Evolutionary conservation across 2,113 vertebrate genomes (phyloP).

Genomic region (Hoplias malabaricus): DNA sequence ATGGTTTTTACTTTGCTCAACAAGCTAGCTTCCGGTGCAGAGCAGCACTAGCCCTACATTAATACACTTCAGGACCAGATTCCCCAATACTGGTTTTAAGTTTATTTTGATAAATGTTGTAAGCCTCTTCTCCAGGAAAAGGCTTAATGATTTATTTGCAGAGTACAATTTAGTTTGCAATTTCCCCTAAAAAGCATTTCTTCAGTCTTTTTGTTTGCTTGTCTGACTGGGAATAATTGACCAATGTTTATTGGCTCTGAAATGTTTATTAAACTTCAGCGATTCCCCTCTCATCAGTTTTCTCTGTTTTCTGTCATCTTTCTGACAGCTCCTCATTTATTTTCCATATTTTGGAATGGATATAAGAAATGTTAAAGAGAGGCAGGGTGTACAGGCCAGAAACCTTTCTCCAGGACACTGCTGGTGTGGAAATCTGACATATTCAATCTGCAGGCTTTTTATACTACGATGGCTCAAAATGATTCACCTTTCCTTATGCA

Average conservation of each 20-base stretch:
- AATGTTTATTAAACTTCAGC: not conserved
- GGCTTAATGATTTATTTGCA: constrained; percentile 4
- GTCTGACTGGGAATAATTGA: constrained; percentile 5
- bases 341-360: not conserved
- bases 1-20: not conserved
- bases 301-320: not conserved
- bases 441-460: too few relatives aligned
- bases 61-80: not conserved
- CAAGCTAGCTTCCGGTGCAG: not conserved
- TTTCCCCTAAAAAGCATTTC: not conserved
- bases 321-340: not conserved
- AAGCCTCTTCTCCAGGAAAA: constrained; percentile 8
- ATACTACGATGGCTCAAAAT: too few relatives aligned
- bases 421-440: too few relatives aligned
- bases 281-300: not conserved
- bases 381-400: not conserved
- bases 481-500: too few relatives aligned
- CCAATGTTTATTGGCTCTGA: constrained; percentile 3
- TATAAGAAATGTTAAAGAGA: not conserved
- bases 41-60: not conserved
- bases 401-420: not conserved
- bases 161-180: constrained; percentile 3
- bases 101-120: not conserved
- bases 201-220: constrained; percentile 31
- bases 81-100: not conserved